phyloP scores from a whole-genome alignment of 2,113 vertebrate species.

The Pipra filicauda region DNA sequence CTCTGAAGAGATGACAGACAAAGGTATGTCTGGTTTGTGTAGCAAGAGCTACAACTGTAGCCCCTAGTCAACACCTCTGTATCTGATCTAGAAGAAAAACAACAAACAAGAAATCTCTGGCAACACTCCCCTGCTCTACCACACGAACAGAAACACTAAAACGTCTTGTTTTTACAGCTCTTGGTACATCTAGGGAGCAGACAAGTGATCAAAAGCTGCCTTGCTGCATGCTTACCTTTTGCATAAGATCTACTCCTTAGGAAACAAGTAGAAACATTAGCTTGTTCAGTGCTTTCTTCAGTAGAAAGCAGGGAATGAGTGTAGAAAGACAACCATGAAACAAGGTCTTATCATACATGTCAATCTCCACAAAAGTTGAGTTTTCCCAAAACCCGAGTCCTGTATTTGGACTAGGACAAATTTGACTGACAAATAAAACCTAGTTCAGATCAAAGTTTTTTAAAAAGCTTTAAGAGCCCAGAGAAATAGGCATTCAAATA shows the following conservation, averaged over 20 bases:
- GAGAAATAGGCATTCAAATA: background rate
- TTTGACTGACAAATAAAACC: background rate
- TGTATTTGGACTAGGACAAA: background rate
- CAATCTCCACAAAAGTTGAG: background rate
- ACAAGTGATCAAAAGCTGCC: slow-evolving; percentile 24
- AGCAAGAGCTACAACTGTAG: background rate
- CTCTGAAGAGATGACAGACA: background rate
- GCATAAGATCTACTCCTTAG: background rate
- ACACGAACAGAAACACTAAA: background rate
- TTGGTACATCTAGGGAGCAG: background rate
- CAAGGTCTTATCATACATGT: background rate
- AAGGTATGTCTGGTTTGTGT: background rate
- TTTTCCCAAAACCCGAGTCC: background rate
- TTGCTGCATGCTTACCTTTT: background rate
- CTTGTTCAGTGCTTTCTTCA: background rate
- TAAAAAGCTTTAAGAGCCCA: background rate
- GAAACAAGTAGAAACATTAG: background rate
- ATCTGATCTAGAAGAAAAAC: background rate
- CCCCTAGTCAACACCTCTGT: background rate
- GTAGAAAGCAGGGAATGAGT: background rate
- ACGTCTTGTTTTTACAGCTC: background rate
- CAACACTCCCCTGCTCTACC: background rate
- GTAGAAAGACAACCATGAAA: background rate
- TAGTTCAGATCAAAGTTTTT: background rate
- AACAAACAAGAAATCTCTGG: background rate